Evolutionary conservation across 1,140 invertebrate species (phyloP).

Genomic region (Zaprionus vittiger): DNA sequence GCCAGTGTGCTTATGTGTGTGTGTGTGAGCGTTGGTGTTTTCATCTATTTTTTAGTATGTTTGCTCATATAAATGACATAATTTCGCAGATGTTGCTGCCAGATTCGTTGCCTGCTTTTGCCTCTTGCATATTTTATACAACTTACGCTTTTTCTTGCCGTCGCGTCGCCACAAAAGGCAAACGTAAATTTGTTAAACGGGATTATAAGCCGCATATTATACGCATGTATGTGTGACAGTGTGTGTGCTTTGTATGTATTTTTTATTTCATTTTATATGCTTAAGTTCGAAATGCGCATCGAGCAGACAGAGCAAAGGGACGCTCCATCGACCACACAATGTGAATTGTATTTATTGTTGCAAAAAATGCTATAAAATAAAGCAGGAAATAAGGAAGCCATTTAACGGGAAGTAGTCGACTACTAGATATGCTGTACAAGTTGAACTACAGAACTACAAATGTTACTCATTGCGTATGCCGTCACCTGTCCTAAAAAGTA

Average conservation of each 20-base stretch:
- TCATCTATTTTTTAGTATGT: slow-evolving; percentile 79
- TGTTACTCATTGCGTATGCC: not conserved
- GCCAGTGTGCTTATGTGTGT: slow-evolving; percentile 15
- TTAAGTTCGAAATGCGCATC: slow-evolving; percentile 47
- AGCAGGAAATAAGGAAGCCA: not conserved
- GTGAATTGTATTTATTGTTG: slow-evolving; percentile 13
- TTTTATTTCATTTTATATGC: slow-evolving; percentile 66
- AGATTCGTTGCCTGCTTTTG: slow-evolving; percentile 40
- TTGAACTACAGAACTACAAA: not conserved
- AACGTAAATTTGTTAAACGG: slow-evolving; percentile 78
- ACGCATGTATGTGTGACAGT: slow-evolving; percentile 37
- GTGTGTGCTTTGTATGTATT: slow-evolving; percentile 12
- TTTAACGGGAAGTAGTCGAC: not conserved
- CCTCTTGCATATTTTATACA: slow-evolving; percentile 69
- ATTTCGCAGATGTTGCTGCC: slow-evolving; percentile 73
- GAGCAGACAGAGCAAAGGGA: slow-evolving; percentile 2
- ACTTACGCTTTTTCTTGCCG: slow-evolving; percentile 61
- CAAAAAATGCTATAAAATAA: not conserved
- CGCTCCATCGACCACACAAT: not conserved
- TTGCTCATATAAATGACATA: slow-evolving; percentile 83
- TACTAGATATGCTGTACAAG: not conserved
- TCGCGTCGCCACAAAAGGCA: slow-evolving; percentile 55
- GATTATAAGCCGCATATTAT: slow-evolving; percentile 74
- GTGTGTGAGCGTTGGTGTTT: slow-evolving; percentile 53
- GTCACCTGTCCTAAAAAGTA: not conserved